A percentile compares a stretch with the other conserved stretches of the same genome.
phyloP scores from a whole-genome alignment of 2,113 vertebrate genomes.

The Leucoraja erinaceus region DNA sequence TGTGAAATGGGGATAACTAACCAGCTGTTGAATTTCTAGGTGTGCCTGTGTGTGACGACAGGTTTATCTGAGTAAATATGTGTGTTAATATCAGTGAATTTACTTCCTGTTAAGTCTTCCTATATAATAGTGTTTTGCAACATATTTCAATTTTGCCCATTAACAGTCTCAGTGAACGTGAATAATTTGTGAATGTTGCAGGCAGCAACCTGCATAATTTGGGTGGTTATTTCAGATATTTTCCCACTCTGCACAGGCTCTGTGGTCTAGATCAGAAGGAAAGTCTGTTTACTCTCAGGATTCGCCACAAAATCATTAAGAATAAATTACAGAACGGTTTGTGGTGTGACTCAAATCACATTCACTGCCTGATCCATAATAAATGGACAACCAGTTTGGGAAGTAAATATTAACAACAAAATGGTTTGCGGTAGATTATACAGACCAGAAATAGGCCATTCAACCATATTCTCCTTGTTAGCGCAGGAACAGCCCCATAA shows the following conservation, averaged over 20 bases:
- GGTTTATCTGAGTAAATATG: background rate
- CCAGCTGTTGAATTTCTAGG: background rate
- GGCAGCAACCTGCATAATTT: background rate
- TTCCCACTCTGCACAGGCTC: background rate
- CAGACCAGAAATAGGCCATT: too few relatives aligned
- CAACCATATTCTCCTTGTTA: too few relatives aligned
- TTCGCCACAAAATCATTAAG: background rate
- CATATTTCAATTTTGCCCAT: background rate
- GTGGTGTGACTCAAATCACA: background rate
- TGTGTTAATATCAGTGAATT: background rate
- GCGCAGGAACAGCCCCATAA: too few relatives aligned
- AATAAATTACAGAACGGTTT: background rate
- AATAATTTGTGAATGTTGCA: background rate
- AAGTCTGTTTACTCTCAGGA: background rate
- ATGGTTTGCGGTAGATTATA: too few relatives aligned
- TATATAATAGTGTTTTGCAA: background rate
- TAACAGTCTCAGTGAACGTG: background rate
- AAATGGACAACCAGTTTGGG: background rate
- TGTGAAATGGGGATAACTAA: background rate
- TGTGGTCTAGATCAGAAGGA: background rate
- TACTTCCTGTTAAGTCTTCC: too few relatives aligned
- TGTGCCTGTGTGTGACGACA: background rate
- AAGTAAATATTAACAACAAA: background rate
- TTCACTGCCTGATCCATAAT: background rate
- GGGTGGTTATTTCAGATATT: background rate